Evolutionary conservation across 37 sponge, comb jelly and placozoan species (phyloP).

Genomic region (Halisarca cf. caerulea): DNA sequence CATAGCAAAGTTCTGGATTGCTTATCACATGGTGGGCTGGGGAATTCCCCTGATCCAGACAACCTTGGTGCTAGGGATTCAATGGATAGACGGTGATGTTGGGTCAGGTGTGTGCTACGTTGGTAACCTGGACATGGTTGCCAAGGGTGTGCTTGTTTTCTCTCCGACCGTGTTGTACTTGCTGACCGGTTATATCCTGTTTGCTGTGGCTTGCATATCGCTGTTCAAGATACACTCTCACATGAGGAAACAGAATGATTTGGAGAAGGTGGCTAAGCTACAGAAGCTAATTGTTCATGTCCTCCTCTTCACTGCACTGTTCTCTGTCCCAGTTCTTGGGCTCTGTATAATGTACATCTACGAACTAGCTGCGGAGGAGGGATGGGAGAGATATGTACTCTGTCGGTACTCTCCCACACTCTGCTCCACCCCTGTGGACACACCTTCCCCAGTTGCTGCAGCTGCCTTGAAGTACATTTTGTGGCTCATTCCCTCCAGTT

Average conservation of each 20-base stretch:
- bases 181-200: slow-evolving; percentile 54
- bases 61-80: slow-evolving; percentile 57
- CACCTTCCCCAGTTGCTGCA: slow-evolving; percentile 39
- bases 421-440: no score
- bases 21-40: slow-evolving; percentile 88
- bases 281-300: slow-evolving; percentile 78
- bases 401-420: not conserved
- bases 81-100: slow-evolving; percentile 79
- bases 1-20: slow-evolving; percentile 71
- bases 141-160: slow-evolving; percentile 76
- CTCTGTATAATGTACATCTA: slow-evolving; percentile 56
- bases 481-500: slow-evolving; percentile 58
- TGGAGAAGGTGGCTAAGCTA: slow-evolving; percentile 54
- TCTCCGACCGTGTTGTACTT: slow-evolving; percentile 64
- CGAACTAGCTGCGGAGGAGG: slow-evolving; percentile 40
- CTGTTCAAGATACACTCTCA: slow-evolving; percentile 65
- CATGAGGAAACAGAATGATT: slow-evolving; percentile 41
- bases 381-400: slow-evolving; percentile 50
- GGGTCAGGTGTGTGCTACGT: slow-evolving; percentile 79
- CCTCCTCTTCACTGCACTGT: slow-evolving; percentile 73
- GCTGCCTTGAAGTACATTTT: slow-evolving; percentile 62
- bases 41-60: slow-evolving; percentile 66
- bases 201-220: slow-evolving; percentile 62
- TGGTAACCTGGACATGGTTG: slow-evolving; percentile 51
- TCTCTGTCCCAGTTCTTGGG: slow-evolving; percentile 71